Evolutionary conservation across 1,140 invertebrate species (phyloP), one percentile per base, ranked within the genome.

Genomic region (Stegodyphus mimosarum): DNA sequence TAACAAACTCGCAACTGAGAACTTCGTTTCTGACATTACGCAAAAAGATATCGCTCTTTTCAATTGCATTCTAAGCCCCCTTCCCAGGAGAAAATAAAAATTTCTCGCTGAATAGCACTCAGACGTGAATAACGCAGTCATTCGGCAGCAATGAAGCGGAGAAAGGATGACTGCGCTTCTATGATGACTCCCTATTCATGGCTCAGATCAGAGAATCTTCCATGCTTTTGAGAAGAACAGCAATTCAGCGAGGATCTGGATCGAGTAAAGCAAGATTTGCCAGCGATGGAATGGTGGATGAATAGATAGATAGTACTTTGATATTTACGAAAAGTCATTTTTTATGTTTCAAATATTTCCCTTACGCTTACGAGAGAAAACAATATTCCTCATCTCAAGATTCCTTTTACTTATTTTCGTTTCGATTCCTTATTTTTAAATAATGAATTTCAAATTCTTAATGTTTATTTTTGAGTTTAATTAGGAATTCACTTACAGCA

Each of bases 131-230:
- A 69, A 55, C 15, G n/a, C 18, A 18, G 33, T 72, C 78, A 69
- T 80, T 80, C 78, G 11, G 60, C 17, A 9, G 17, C 78, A 80
- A 80, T 80, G 78, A 80, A 80, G 67, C 69, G 52, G 10, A 60
- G 17, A 49, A 63, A 52, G 60, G 67, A 70, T 70, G 69, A 71
- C 52, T 71, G 33, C 66, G 67, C 11, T 71, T 80, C 48, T 33
- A 6, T 33, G 49, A 55, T 60, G 52, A 48, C 48, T 11, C 13
- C 49, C 67, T 48, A 71, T 71, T 71, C 78, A 60, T 18, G 33
- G 17, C 11, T 69, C n/a, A 33, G 33, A 33, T 33, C 33, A 33
- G 33, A 33, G 33, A 33, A 33, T 33, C 33, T 33, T 33, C 33
- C 33, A 33, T 33, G n/a, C 7, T n/a, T 33, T 69, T 53, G 7